Evolutionary conservation across 1,140 invertebrate genomes (phyloP), one percentile per base, ranked within the genome.

Genomic region (Eriocheir sinensis): DNA sequence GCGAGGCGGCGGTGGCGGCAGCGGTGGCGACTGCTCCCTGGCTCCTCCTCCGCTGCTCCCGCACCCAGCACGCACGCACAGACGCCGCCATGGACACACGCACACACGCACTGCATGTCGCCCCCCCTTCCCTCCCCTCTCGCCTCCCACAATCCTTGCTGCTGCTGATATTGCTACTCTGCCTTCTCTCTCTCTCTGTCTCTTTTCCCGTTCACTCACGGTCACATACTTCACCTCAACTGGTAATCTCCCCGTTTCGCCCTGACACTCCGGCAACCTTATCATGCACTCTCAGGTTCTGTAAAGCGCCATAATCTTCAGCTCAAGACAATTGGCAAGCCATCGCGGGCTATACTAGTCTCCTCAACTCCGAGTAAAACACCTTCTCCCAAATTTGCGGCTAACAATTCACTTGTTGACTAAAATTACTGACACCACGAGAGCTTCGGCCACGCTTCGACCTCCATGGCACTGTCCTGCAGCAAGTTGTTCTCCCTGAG

Each of bases 1-100:
- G 94, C 89, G 94, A 79, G 86, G 88, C 60, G 94, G 94, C 94
- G 94, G 94, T 91, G 94, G 81, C 48, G 90, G 94, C 94, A 94
- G 94, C 81, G 81, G 89, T 72, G 94, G 89, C 94, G 94, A 94
- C 94, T 94, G 94, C 94, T 94, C 89, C 79, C 89, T 86, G 41
- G 89, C 94, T 91, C 94, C 94, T 94, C 89, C 94, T 91, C 94
- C 89, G 80, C 94, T 91, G 89, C 94, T 91, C 94, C 89, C 89
- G 89, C 93, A 91, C 36, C 81, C 89, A 94, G 27, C 93, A 89
- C 86, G 89, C 94, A 94, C 94, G 90, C 83, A 94, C 94, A 88
- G 53, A 91, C 89, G 48, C 93, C 44, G 89, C 81, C 89, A 94
- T 72, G 89, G 44, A 92, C 93, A 91, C 81, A 94, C 89, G 80